Percentiles rank a stretch among this genome's conserved stretches.
Conservation (phyloP, 2,888 invertebrate genomes). For the Amiota communis region DNA sequence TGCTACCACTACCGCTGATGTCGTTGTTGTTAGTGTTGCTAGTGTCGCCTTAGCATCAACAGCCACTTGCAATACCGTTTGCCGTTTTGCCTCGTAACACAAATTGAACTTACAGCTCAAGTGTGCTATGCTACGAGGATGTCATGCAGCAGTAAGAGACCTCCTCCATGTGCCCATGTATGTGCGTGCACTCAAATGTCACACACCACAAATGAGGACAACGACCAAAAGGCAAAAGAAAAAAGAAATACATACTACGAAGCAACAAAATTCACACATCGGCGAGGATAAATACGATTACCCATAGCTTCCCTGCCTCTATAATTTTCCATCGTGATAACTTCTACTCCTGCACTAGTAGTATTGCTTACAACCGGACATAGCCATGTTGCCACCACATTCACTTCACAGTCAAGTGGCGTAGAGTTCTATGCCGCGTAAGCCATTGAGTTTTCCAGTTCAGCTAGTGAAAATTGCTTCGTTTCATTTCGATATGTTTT, state of each 20-base stretch:
- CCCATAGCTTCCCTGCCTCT: slow-evolving; percentile 10
- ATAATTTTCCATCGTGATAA: neutral
- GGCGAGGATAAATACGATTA: slow-evolving; percentile 41
- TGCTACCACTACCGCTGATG: slow-evolving; percentile 28
- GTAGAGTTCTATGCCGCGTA: slow-evolving; percentile 40
- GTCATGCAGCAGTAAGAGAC: neutral
- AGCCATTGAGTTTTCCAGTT: slow-evolving; percentile 47
- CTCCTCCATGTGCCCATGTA: slow-evolving; percentile 49
- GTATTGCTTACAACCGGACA: slow-evolving; percentile 13
- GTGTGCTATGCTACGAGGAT: slow-evolving; percentile 27
- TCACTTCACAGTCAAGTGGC: slow-evolving; percentile 26
- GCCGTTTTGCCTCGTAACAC: slow-evolving; percentile 44
- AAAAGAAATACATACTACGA: slow-evolving; percentile 20
- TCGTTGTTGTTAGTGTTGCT: slow-evolving; percentile 35
- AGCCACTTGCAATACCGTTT: slow-evolving; percentile 45
- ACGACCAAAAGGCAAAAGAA: slow-evolving; percentile 7
- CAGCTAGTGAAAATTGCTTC: slow-evolving; percentile 43
- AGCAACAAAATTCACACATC: slow-evolving; percentile 39
- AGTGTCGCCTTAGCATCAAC: slow-evolving; percentile 16
- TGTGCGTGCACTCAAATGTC: slow-evolving; percentile 52
- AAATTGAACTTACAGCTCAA: slow-evolving; percentile 70
- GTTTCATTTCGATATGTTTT: slow-evolving; percentile 29
- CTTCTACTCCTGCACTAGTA: slow-evolving; percentile 4
- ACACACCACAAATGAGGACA: slow-evolving; percentile 50
- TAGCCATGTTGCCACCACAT: slow-evolving; percentile 10